Conservation (phyloP, 2,113 vertebrate genomes). For the Alethe castanea region DNA sequence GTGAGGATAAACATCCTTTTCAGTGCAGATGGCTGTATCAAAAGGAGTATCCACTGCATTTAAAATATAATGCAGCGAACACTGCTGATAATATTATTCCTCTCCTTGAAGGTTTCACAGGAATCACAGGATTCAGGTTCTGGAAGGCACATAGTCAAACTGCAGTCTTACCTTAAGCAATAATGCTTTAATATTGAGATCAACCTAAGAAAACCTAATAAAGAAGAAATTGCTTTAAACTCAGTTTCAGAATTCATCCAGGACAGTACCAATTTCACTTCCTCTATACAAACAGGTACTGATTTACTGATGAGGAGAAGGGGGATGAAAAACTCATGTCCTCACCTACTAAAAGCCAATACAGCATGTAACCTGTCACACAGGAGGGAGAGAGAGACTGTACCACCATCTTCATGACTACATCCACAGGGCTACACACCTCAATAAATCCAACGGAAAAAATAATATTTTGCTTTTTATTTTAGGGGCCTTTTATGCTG, state of each 20-base stretch:
- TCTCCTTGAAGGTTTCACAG: neutral
- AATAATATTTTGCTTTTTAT: neutral
- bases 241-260: neutral
- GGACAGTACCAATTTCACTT: neutral
- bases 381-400: neutral
- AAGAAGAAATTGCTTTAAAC: neutral
- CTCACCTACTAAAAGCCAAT: neutral
- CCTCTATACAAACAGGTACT: neutral
- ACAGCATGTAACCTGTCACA: neutral
- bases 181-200: neutral
- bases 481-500: neutral
- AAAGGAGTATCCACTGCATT: neutral
- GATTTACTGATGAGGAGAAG: neutral
- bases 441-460: neutral
- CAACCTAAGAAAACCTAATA: neutral
- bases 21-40: neutral
- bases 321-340: neutral
- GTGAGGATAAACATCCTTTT: neutral
- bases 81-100: neutral
- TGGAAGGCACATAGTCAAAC: neutral
- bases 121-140: neutral
- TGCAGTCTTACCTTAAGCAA: neutral
- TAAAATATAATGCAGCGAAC: neutral
- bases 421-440: neutral
- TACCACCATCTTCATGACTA: neutral